These are phyloP conservation scores for Eurypyga helias DNA, from an alignment of 2,113 vertebrate species.

Conservation along the genomic window DNA sequence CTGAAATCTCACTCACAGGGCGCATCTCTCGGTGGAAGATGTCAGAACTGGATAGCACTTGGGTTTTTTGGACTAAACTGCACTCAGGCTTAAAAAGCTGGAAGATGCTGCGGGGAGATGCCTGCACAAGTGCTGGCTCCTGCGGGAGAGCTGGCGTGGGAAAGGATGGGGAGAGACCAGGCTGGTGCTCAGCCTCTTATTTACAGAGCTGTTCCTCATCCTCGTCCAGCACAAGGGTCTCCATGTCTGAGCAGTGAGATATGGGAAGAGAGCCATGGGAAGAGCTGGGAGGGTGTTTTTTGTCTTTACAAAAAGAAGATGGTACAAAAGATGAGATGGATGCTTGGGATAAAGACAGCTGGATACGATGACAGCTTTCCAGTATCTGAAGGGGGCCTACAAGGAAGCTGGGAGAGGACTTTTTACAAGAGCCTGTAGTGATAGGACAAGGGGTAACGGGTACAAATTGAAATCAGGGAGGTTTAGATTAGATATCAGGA, in stretches of 20 bases:
- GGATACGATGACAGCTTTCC: too few species aligned
- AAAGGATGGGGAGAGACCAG: not conserved
- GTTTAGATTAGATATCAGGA: too few species aligned
- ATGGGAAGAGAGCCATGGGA: not conserved
- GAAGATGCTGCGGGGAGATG: not conserved
- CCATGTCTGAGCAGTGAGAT: not conserved
- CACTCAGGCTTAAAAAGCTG: not conserved
- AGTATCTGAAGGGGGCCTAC: too few species aligned
- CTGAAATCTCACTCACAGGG: not conserved
- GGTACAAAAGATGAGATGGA: not conserved
- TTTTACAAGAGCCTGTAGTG: too few species aligned
- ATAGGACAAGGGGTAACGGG: too few species aligned
- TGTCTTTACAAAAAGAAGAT: not conserved
- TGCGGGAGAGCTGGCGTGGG: fast-evolving
- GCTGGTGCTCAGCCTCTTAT: not conserved
- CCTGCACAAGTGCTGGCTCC: not conserved
- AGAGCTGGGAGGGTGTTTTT: not conserved
- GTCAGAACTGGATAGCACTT: not conserved
- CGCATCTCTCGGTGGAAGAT: fast-evolving
- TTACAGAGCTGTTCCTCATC: not conserved
- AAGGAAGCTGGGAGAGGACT: too few species aligned
- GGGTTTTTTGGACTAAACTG: not conserved
- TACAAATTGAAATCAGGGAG: too few species aligned
- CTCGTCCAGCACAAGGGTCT: not conserved
- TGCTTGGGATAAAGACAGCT: not conserved